Conservation (phyloP, 2,113 vertebrate genomes). For the Phycodurus eques region DNA sequence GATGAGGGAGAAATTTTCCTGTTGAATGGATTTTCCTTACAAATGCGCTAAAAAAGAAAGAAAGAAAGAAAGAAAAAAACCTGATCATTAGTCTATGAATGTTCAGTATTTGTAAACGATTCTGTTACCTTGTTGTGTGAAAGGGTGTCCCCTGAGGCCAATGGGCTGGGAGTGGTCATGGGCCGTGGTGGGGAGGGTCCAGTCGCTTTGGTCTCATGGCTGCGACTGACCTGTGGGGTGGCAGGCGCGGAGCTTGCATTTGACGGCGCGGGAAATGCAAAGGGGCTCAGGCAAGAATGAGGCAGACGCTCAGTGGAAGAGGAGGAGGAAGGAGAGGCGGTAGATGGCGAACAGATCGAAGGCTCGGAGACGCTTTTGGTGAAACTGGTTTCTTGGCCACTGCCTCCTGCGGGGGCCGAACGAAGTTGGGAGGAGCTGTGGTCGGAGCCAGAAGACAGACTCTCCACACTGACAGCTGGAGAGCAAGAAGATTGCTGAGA, state of each 20-base stretch:
- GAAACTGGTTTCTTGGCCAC: constrained; percentile 61
- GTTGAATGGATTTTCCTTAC: constrained; percentile 98
- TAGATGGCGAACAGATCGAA: constrained; percentile 73
- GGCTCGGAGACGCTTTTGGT: constrained; percentile 84
- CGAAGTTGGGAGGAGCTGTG: constrained; percentile 73
- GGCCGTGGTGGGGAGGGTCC: constrained; percentile 57
- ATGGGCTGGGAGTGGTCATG: constrained; percentile 49
- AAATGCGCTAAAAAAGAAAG: constrained; percentile 77
- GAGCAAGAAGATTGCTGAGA: constrained; percentile 87
- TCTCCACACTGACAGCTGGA: constrained; percentile 91
- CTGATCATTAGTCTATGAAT: neutral
- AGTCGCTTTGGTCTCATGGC: constrained; percentile 31
- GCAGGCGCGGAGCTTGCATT: constrained; percentile 73
- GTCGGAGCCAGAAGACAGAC: constrained; percentile 79
- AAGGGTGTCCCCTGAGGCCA: constrained; percentile 34
- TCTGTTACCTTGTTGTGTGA: constrained; percentile 62
- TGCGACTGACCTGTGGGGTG: constrained; percentile 72
- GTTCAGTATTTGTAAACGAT: neutral
- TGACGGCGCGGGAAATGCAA: constrained; percentile 32
- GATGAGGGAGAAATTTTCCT: constrained; percentile 81
- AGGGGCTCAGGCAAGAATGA: constrained; percentile 31
- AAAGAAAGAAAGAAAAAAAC: neutral
- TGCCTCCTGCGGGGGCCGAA: constrained; percentile 31
- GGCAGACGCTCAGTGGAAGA: constrained; percentile 48
- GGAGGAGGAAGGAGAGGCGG: constrained; percentile 40